phyloP scores from a whole-genome alignment of 1,140 invertebrate genomes.

The Dufourea novaeangliae region DNA sequence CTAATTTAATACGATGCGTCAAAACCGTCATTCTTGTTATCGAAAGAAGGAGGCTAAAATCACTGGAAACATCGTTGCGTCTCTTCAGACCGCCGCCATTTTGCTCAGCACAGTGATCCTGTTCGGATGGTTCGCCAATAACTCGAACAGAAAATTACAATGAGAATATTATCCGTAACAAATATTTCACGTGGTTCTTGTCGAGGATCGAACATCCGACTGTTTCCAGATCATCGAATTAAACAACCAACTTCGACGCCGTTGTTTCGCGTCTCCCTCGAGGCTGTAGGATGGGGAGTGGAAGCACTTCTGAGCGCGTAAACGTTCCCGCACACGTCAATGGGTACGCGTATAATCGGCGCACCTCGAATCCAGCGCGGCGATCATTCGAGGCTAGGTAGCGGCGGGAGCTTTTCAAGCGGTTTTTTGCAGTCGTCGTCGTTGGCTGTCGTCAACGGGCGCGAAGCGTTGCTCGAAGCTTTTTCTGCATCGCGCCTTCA shows the following conservation, averaged over 20 bases:
- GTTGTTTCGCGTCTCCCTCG: slow-evolving; percentile 6
- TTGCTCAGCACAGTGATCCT: too few species aligned
- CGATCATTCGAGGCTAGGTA: slow-evolving; percentile 36
- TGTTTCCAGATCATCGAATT: background rate
- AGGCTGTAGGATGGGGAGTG: background rate
- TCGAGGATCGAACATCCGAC: background rate
- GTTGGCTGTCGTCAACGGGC: slow-evolving; percentile 62
- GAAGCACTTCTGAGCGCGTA: slow-evolving; percentile 43
- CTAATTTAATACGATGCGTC: too few species aligned
- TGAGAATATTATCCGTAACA: too few species aligned
- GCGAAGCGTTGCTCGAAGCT: slow-evolving; percentile 67
- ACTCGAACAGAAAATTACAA: too few species aligned
- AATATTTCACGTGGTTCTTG: background rate
- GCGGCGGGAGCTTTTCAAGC: slow-evolving; percentile 47
- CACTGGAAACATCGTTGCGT: too few species aligned
- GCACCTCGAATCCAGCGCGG: slow-evolving; percentile 37
- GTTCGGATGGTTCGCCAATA: too few species aligned
- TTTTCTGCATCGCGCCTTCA: slow-evolving; percentile 75
- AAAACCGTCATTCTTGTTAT: too few species aligned
- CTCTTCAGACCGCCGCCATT: too few species aligned
- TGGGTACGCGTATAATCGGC: slow-evolving; percentile 60
- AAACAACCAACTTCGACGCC: background rate
- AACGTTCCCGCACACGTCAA: slow-evolving; percentile 55
- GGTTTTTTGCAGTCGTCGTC: slow-evolving; percentile 55
- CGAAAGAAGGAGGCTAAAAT: too few species aligned